These are phyloP conservation scores for Entomobrya multifasciata DNA, from an alignment of 2,888 invertebrate genomes.

Conservation along the genomic window DNA sequence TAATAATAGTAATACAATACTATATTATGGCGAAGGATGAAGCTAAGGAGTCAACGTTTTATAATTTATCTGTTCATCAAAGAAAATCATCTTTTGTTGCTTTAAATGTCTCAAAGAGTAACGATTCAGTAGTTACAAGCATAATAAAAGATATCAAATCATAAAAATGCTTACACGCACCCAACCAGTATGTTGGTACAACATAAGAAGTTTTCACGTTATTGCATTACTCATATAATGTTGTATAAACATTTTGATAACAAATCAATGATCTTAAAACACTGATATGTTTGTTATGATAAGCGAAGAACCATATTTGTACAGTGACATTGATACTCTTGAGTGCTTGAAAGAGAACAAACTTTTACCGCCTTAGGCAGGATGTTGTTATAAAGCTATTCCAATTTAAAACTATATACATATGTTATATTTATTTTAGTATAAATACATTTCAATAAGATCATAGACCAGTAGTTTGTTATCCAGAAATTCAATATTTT, in stretches of 20 bases:
- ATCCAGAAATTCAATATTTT: too few species aligned
- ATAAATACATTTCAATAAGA: neutral
- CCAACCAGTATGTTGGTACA: neutral
- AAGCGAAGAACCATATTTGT: neutral
- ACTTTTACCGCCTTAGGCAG: too few species aligned
- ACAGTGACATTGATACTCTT: neutral
- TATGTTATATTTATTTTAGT: too few species aligned
- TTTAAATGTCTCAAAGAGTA: neutral
- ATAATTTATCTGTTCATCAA: neutral
- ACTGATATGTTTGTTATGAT: neutral
- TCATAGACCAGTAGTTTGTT: too few species aligned
- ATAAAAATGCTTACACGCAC: neutral
- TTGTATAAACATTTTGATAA: neutral
- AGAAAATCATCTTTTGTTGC: conserved; percentile 20
- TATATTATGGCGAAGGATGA: neutral
- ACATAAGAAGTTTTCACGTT: neutral
- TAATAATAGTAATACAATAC: neutral
- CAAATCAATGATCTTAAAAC: neutral
- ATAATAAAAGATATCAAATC: neutral
- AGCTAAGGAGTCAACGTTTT: neutral
- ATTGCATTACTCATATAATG: neutral
- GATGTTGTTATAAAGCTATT: neutral
- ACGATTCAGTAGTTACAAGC: neutral
- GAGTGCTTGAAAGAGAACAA: too few species aligned
- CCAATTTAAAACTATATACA: neutral